A percentile compares a stretch with the other conserved stretches of the same genome.
These are phyloP conservation scores for Anthopleura xanthogrammica DNA, from an alignment of 92 coral and sea anemone species.

Conservation along the genomic window DNA sequence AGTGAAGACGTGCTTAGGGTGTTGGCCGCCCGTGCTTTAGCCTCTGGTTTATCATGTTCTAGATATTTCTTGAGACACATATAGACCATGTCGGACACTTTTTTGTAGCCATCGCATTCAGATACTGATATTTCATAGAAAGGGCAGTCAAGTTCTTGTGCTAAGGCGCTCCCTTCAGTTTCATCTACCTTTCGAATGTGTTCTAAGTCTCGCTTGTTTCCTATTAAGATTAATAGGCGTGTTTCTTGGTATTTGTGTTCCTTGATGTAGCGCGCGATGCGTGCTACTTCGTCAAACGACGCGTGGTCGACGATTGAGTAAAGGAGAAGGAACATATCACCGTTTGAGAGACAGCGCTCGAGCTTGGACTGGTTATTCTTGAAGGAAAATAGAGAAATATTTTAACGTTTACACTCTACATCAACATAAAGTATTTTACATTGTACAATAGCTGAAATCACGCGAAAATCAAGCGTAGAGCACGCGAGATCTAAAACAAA, in stretches of 20 bases:
- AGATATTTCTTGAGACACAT: conserved; percentile 51
- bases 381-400: background rate
- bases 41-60: conserved; percentile 38
- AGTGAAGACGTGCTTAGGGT: conserved; percentile 31
- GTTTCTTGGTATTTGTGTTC: conserved; percentile 64
- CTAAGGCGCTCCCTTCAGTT: conserved; percentile 76
- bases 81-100: conserved; percentile 70
- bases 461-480: too few relatives aligned
- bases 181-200: conserved; percentile 83
- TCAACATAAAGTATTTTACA: too few relatives aligned
- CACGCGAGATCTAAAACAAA: too few relatives aligned
- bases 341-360: conserved; percentile 69
- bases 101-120: conserved; percentile 78
- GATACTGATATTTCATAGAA: conserved; percentile 84
- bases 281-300: conserved; percentile 74
- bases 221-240: conserved; percentile 61
- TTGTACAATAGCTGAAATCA: too few relatives aligned
- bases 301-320: conserved; percentile 88
- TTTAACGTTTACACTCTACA: background rate
- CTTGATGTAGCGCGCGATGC: conserved; percentile 73
- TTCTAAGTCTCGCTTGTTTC: conserved; percentile 83
- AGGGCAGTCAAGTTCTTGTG: conserved; percentile 79
- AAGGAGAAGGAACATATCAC: conserved; percentile 79
- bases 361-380: conserved; percentile 79
- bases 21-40: conserved; percentile 30